Evolutionary conservation across 2,113 vertebrate species (phyloP).

Genomic region (Stercorarius parasiticus): DNA sequence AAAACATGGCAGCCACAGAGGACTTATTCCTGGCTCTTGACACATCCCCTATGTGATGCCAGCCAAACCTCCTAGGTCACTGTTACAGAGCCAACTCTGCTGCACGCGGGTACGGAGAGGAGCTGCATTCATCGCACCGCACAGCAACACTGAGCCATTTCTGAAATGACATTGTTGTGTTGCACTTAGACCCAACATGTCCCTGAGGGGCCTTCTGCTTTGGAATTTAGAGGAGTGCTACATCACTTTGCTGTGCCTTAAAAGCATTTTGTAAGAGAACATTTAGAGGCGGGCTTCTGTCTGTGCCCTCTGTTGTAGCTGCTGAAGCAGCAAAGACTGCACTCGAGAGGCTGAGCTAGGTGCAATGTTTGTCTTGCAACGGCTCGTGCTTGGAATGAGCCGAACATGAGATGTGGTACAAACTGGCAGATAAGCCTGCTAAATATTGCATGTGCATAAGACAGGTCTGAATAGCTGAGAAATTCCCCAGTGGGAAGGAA

Average conservation of each 20-base stretch:
- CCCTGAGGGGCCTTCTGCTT: background rate
- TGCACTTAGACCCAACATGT: background rate
- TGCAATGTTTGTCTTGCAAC: background rate
- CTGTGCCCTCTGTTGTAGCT: background rate
- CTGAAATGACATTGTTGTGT: background rate
- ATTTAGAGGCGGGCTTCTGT: background rate
- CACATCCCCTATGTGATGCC: accelerated
- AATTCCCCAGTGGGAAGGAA: background rate
- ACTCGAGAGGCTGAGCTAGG: background rate
- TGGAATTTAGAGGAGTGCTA: background rate
- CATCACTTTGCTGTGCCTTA: background rate
- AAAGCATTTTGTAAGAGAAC: background rate
- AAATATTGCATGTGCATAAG: accelerated
- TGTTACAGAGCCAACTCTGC: background rate
- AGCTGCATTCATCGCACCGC: background rate
- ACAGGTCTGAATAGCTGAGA: background rate
- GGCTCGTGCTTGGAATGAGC: background rate
- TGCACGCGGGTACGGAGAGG: accelerated
- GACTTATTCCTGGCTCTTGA: background rate
- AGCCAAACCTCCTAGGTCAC: background rate
- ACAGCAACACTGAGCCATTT: background rate
- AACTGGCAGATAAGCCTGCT: background rate
- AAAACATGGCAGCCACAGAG: background rate
- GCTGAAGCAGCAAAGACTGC: background rate
- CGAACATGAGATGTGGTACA: background rate